Base-by-base conservation (phyloP, 2,888 invertebrate species). In the Xylophagus ater region DNA sequence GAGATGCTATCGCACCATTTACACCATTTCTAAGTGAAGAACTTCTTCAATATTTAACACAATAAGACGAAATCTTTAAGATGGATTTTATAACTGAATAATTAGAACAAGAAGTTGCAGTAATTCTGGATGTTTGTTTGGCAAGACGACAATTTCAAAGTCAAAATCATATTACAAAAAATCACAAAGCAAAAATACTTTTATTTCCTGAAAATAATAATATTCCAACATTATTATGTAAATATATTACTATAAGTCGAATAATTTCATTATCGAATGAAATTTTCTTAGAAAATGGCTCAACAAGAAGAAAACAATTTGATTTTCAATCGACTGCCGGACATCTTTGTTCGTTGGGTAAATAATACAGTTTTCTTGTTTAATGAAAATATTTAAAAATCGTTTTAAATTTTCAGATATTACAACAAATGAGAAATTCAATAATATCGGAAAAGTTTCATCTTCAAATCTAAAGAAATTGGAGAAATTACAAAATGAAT, bases 1-100 rank as follows among this genome's bases (percentile, higher is more conserved):
- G 69, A 80, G 54, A 70, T 79, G 28, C 62, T 87, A 39, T 71
- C 80, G n/a, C n/a, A 4, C 87, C 89, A 0, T 76, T 88, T 51
- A 83, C 87, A 69, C 77, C 88, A 3, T 88, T 82, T 53, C 59
- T 92, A 12, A 73, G 81, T 1, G 78, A 85, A 50, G 83, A 84
- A 59, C 55, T 87, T 8, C 65, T 73, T 25, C 66, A 70, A 9
- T 68, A 68, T 52, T 60, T 76, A 44, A 75, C 74, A 1, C 46
- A 56, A 28, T 30, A 44, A 12, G 21, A 51, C 0, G 48, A 54
- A 10, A 35, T 58, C 1, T 50, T 29, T 8, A 13, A 41, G 6
- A 30, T 38, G 2, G 19, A 20, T 9, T 45, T 30, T 13, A 60
- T 54, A 40, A 51, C 72, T 46, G 33, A 49, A 1, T 34, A 51